Evolutionary conservation across 2,888 invertebrate species (phyloP).

Genomic region (Netelia fuscicornis): DNA sequence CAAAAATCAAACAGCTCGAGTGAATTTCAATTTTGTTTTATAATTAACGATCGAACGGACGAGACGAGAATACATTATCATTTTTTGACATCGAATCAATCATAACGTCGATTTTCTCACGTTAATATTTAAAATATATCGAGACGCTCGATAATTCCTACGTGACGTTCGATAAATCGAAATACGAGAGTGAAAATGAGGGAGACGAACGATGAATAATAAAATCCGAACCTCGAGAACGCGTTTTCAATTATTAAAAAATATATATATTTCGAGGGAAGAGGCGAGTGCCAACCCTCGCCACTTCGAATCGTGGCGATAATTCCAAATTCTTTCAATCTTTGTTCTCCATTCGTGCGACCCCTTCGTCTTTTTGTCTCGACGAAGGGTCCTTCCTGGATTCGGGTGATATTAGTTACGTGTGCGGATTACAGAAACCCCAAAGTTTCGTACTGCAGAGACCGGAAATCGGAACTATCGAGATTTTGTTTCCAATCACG

Average conservation of each 20-base stretch:
- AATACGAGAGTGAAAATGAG: not conserved
- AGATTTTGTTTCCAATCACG: conserved; percentile 6
- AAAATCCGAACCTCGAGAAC: not conserved
- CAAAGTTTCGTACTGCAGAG: not conserved
- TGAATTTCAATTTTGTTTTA: not conserved
- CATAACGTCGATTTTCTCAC: not conserved
- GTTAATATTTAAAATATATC: not conserved
- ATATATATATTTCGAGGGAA: not conserved
- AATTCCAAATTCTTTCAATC: conserved; percentile 11
- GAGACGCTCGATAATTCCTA: not conserved
- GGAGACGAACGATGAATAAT: not conserved
- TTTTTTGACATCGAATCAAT: not conserved
- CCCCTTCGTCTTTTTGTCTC: not conserved
- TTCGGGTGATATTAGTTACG: conserved; percentile 9
- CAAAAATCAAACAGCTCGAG: no score
- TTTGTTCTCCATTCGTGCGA: conserved; percentile 2
- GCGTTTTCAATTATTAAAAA: not conserved
- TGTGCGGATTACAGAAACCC: not conserved
- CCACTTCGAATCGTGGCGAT: not conserved
- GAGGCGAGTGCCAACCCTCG: not conserved
- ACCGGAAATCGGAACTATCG: not conserved
- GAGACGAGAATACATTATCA: not conserved
- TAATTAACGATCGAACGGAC: not conserved
- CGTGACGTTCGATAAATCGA: not conserved
- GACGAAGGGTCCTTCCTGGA: not conserved